Evolutionary conservation across 2,113 vertebrate species (phyloP).

Genomic region (Corvus hawaiiensis): DNA sequence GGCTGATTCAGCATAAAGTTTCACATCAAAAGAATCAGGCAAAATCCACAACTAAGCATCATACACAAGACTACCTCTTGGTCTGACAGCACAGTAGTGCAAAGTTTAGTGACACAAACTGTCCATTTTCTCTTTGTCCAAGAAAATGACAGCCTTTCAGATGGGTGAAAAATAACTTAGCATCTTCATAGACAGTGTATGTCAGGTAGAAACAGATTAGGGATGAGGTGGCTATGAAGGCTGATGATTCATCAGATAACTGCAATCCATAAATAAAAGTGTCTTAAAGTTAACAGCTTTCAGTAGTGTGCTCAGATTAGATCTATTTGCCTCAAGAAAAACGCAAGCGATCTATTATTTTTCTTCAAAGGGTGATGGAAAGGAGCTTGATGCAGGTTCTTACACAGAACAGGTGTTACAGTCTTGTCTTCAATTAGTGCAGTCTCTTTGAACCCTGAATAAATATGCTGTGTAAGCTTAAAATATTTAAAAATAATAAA

Average conservation of each 20-base stretch:
- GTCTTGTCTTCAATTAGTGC: conserved; percentile 25
- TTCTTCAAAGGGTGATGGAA: conserved; percentile 4
- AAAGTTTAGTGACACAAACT: neutral
- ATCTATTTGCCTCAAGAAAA: conserved; percentile 45
- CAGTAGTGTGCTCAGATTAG: neutral
- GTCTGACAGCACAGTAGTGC: neutral
- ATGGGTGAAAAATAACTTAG: neutral
- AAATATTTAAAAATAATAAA: conserved; percentile 42
- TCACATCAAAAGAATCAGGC: neutral
- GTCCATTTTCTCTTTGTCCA: neutral
- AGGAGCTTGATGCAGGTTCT: neutral
- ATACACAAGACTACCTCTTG: neutral
- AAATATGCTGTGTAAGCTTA: conserved; percentile 16
- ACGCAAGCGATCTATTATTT: neutral
- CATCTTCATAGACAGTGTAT: neutral
- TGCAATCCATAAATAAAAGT: neutral
- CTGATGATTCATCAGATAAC: neutral
- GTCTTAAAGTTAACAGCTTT: neutral
- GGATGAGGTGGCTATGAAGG: neutral
- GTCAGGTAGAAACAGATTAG: neutral
- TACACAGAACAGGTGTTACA: neutral
- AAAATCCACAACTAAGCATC: neutral
- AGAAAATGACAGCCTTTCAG: neutral
- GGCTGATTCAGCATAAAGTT: neutral
- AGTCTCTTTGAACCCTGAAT: conserved; percentile 28